A percentile compares a stretch with the other conserved stretches of the same genome.
Conservation (phyloP, 1,140 invertebrate genomes). For the Pseudoatta argentina region DNA sequence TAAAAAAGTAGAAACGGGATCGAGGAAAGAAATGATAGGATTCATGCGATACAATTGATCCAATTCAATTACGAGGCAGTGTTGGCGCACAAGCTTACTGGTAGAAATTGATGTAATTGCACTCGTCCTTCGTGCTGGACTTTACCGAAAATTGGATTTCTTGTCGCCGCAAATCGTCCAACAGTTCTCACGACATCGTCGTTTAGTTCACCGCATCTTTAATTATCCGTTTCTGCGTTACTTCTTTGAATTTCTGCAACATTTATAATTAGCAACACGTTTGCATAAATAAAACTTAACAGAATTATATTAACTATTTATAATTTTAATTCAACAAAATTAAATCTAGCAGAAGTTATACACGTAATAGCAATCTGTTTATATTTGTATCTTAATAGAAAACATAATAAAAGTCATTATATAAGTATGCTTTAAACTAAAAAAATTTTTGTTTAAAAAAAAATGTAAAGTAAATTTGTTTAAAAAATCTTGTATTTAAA, state of each 20-base stretch:
- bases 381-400: not conserved
- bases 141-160: conserved; percentile 64
- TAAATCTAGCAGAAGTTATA: not conserved
- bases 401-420: not conserved
- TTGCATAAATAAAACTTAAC: not conserved
- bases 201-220: conserved; percentile 16
- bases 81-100: conserved; percentile 50
- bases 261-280: conserved; percentile 10
- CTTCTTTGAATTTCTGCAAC: not conserved
- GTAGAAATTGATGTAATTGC: conserved; percentile 66
- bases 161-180: conserved; percentile 26
- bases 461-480: not conserved
- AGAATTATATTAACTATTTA: not conserved
- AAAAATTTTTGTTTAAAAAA: not conserved
- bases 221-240: conserved; percentile 36
- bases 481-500: no score
- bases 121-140: conserved; percentile 24
- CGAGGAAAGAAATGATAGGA: not conserved
- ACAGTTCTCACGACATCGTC: conserved; percentile 5
- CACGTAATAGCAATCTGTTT: not conserved
- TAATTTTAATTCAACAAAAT: not conserved
- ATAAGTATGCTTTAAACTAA: not conserved
- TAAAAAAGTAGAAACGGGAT: not conserved
- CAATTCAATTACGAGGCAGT: conserved; percentile 67
- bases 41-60: conserved; percentile 69